Evolutionary conservation across 2,888 invertebrate genomes (phyloP).

Genomic region (Tryphoninae sp.): DNA sequence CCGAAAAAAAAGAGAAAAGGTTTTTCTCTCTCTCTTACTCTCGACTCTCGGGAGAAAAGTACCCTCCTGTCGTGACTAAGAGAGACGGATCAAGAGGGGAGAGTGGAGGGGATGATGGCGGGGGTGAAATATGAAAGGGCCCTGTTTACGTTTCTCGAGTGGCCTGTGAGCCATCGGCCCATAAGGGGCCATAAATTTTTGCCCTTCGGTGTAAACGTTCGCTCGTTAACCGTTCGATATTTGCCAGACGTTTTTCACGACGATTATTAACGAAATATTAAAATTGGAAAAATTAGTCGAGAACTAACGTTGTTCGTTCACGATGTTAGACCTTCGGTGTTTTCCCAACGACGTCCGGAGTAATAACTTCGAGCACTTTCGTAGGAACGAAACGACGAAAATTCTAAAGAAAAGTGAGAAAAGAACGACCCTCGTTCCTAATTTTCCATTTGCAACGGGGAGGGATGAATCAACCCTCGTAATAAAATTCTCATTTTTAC

Average conservation of each 20-base stretch:
- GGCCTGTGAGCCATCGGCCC: slow-evolving; percentile 13
- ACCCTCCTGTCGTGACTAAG: slow-evolving; percentile 1
- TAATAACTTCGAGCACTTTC: too few relatives aligned
- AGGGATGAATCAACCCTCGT: too few relatives aligned
- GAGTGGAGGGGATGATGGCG: slow-evolving; percentile 33
- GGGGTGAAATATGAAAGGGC: slow-evolving; percentile 42
- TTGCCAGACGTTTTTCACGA: not conserved
- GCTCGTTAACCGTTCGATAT: slow-evolving; percentile 15
- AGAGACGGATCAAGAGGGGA: slow-evolving; percentile 42
- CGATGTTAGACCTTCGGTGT: too few relatives aligned
- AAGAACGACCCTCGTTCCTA: too few relatives aligned
- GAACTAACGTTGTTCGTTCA: not conserved
- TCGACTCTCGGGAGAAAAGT: slow-evolving; percentile 37
- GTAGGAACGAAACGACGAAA: too few relatives aligned
- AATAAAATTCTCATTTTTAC: too few relatives aligned
- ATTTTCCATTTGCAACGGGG: too few relatives aligned
- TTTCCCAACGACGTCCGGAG: too few relatives aligned
- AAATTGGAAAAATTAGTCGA: slow-evolving; percentile 5
- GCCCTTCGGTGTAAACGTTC: slow-evolving; percentile 7
- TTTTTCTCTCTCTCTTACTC: slow-evolving; percentile 14
- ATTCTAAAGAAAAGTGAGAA: too few relatives aligned
- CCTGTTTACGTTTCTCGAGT: slow-evolving; percentile 54
- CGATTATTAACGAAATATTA: slow-evolving; percentile 35
- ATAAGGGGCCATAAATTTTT: slow-evolving; percentile 49
- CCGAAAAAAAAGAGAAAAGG: slow-evolving; percentile 50